Percentiles rank a stretch among this genome's conserved stretches.
These are phyloP conservation scores for Pipa parva DNA, from an alignment of 2,113 vertebrate species.

Conservation along the genomic window DNA sequence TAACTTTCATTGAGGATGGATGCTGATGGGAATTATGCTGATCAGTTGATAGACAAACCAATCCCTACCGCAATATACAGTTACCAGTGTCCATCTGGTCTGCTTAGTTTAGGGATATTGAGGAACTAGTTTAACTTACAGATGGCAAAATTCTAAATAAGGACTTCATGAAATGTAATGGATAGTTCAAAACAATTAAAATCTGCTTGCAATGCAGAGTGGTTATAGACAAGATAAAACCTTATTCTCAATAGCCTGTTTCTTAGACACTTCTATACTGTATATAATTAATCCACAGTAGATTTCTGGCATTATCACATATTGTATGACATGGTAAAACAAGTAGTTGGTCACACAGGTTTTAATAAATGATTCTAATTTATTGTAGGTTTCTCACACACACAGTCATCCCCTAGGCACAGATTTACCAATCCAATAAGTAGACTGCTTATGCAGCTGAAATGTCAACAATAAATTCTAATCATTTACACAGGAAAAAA, in stretches of 20 bases:
- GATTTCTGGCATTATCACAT: background rate
- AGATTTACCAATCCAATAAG: background rate
- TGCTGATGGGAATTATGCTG: background rate
- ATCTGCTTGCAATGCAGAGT: too few relatives aligned
- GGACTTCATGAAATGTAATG: background rate
- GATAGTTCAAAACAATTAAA: too few relatives aligned
- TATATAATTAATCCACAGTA: too few relatives aligned
- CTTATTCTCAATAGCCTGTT: too few relatives aligned
- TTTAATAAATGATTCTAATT: conserved; percentile 17
- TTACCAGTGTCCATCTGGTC: conserved; percentile 30
- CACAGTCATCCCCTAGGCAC: conserved; percentile 5
- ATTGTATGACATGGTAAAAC: background rate
- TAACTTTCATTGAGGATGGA: background rate
- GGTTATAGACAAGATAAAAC: too few relatives aligned
- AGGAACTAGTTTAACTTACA: background rate
- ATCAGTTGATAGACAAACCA: background rate
- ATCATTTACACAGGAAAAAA: conserved; percentile 4
- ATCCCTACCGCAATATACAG: conserved; percentile 11
- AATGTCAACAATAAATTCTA: conserved; percentile 29
- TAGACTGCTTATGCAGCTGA: conserved; percentile 19
- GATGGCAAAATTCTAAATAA: background rate
- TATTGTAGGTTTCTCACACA: conserved; percentile 12
- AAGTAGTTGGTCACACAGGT: background rate
- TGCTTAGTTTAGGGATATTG: background rate
- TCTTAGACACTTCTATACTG: too few relatives aligned